phyloP scores from a whole-genome alignment of 2,113 vertebrate genomes.

The Scopus umbretta region DNA sequence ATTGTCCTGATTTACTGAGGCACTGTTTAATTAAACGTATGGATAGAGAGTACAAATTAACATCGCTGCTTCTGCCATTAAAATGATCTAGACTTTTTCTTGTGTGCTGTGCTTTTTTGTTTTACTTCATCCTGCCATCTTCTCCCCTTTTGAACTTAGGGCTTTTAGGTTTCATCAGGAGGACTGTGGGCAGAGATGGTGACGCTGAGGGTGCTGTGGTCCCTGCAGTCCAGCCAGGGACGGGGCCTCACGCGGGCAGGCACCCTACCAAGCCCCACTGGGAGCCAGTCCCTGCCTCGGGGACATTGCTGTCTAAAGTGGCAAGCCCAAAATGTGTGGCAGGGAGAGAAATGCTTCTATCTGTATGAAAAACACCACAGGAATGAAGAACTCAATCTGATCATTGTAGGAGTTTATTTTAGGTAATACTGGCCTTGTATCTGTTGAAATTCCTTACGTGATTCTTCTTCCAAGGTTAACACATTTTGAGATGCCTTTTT shows the following conservation, averaged over 20 bases:
- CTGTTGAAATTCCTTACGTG: not conserved
- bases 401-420: not conserved
- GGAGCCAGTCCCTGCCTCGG: not conserved
- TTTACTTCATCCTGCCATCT: not conserved
- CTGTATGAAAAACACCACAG: not conserved
- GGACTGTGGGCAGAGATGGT: not conserved
- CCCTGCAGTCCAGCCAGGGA: not conserved
- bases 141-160: not conserved
- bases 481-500: not conserved
- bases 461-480: not conserved
- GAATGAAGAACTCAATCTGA: not conserved
- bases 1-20: not conserved
- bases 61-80: not conserved
- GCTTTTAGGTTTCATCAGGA: not conserved
- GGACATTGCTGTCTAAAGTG: not conserved
- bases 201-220: not conserved
- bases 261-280: not conserved
- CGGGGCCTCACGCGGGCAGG: accelerated
- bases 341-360: not conserved
- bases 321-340: not conserved
- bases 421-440: not conserved
- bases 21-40: not conserved
- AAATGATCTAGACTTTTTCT: not conserved
- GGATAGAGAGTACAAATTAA: not conserved
- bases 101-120: not conserved